These are phyloP conservation scores for Morphnarchus princeps DNA, from an alignment of 2,113 vertebrate species.

Conservation along the genomic window DNA sequence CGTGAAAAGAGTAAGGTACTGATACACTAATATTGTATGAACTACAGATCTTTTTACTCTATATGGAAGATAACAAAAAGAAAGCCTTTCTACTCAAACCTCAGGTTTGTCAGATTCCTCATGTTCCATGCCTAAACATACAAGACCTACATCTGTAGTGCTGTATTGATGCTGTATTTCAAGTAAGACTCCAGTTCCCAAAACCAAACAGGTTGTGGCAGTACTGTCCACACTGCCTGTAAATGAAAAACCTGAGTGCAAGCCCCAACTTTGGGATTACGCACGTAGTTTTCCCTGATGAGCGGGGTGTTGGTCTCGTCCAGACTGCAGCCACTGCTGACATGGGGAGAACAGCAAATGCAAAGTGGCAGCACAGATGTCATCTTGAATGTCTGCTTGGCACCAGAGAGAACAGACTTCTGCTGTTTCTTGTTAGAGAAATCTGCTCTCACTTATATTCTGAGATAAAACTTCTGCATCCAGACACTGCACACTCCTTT, in stretches of 20 bases:
- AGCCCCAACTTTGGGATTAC: background rate
- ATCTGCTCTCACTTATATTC: background rate
- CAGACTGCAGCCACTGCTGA: background rate
- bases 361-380: background rate
- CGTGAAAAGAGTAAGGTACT: background rate
- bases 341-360: fast-evolving
- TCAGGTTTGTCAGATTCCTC: background rate
- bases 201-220: background rate
- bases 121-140: background rate
- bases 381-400: background rate
- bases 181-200: background rate
- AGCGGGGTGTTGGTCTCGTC: background rate
- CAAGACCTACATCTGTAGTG: background rate
- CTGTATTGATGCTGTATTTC: background rate
- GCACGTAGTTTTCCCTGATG: fast-evolving
- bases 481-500: background rate
- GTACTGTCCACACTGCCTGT: background rate
- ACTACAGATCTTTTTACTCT: background rate
- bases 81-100: background rate
- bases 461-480: background rate
- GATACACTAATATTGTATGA: background rate
- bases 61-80: background rate
- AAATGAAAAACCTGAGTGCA: background rate
- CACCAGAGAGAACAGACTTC: background rate
- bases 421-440: background rate